Conservation (phyloP, 2,113 vertebrate genomes). For the Microcebus griseorufus region DNA sequence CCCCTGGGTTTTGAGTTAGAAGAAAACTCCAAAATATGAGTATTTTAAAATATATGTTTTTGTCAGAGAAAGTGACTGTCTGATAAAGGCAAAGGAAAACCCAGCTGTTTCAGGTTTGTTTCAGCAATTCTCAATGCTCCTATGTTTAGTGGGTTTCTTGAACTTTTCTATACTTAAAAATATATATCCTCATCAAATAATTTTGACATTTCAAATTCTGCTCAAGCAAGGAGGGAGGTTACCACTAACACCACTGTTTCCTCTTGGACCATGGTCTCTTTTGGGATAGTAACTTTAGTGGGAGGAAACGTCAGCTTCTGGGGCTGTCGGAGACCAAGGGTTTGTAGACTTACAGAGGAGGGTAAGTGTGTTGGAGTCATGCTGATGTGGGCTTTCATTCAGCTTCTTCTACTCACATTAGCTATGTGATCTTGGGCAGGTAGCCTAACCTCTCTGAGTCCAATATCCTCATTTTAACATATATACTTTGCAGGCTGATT, state of each 20-base stretch:
- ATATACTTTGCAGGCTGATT: not conserved
- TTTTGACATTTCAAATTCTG: constrained; percentile 13
- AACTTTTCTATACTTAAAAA: not conserved
- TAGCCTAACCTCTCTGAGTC: not conserved
- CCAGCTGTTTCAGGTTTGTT: not conserved
- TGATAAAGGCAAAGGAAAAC: not conserved
- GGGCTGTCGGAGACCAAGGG: not conserved
- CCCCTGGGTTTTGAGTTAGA: not conserved
- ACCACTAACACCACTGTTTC: not conserved
- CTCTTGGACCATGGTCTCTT: not conserved
- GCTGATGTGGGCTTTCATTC: not conserved
- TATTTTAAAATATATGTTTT: not conserved
- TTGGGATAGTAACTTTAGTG: not conserved
- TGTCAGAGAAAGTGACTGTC: not conserved
- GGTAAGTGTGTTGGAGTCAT: not conserved
- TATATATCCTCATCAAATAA: not conserved
- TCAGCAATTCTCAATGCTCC: not conserved
- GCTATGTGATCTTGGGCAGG: not conserved
- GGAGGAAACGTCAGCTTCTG: not conserved
- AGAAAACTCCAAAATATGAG: not conserved
- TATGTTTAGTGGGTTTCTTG: not conserved
- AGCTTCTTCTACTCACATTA: not conserved
- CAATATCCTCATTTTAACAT: not conserved
- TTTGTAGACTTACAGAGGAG: not conserved
- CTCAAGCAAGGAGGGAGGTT: not conserved